phyloP scores from a whole-genome alignment of 2,797 vertebrate genomes.

The Sitta carolinensis region DNA sequence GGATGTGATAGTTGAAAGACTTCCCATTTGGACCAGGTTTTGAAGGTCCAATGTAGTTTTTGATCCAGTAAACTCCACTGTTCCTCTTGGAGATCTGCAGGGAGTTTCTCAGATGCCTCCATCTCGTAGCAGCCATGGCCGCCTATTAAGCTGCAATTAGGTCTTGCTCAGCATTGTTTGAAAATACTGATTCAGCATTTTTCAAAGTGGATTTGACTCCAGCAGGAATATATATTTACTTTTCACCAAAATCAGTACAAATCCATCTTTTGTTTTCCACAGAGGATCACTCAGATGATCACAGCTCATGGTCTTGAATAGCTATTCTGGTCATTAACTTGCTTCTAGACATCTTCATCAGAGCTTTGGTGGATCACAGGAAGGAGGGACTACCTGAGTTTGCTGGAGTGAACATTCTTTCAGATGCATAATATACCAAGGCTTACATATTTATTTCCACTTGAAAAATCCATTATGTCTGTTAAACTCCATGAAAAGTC shows the following conservation, averaged over 20 bases:
- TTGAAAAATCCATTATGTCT: neutral
- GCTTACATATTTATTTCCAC: neutral
- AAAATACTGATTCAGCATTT: neutral
- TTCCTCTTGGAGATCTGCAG: neutral
- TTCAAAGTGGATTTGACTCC: neutral
- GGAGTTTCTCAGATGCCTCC: neutral
- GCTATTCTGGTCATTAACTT: neutral
- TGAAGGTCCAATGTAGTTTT: neutral
- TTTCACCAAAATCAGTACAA: neutral
- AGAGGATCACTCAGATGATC: neutral
- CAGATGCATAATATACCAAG: neutral
- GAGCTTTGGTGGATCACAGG: neutral
- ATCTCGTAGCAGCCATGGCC: fast-evolving
- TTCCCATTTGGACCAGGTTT: neutral
- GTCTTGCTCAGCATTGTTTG: neutral
- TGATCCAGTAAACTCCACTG: neutral
- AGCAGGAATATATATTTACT: neutral
- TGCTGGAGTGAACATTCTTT: neutral
- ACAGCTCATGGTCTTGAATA: neutral
- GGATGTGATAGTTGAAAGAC: neutral
- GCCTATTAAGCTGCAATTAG: neutral
- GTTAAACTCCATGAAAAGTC: neutral
- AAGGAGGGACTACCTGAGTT: neutral
- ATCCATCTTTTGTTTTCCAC: neutral
- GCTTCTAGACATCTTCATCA: neutral